Evolutionary conservation across 1,140 invertebrate genomes (phyloP), one percentile per base, ranked within the genome.

Genomic region (Atta cephalotes): DNA sequence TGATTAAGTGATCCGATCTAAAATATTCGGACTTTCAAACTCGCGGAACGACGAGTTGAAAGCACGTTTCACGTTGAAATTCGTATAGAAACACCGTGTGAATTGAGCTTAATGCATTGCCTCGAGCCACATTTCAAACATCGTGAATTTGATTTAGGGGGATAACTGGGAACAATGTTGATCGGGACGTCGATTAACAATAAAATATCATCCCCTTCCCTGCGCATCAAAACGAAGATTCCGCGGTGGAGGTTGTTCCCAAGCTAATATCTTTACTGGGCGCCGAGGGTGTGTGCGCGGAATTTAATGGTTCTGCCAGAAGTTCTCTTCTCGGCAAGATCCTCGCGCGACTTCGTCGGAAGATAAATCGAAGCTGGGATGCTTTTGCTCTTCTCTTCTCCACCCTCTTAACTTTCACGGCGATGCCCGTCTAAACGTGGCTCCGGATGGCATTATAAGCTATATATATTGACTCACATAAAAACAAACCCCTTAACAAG

Each of bases 291-390:
- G 51, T 62, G 58, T 21, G 74, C 16, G 82, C 45, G 49, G 74
- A 70, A 89, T 86, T 89, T 89, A 89, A 89, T 81, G 87, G 84
- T 78, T 31, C 70, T 60, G 87, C 21, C 53, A 89, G 76, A 89
- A 89, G 88, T 89, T 89, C 68, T 71, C 53, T 79, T 39, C 39
- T 72, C 85, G 60, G 71, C 81, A 66, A 86, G 88, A 89, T 71
- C 21, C 66, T 45, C 88, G 76, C 49, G 74, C 87, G 68, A 49
- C 82, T 53, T 28, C 28, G 16, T n/a, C 53, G 82, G 88, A 89
- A 89, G 87, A 89, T 86, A 89, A 89, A 89, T 89, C 82, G 82
- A 89, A 89, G 56, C 39, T 53, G 87, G 25, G 68, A 51, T 31
- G 62, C 70, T 89, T 89, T 89, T 86, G 62, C 66, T 77, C 86